Conservation (phyloP, 2,888 invertebrate species). For the Seira sanloemensis region DNA sequence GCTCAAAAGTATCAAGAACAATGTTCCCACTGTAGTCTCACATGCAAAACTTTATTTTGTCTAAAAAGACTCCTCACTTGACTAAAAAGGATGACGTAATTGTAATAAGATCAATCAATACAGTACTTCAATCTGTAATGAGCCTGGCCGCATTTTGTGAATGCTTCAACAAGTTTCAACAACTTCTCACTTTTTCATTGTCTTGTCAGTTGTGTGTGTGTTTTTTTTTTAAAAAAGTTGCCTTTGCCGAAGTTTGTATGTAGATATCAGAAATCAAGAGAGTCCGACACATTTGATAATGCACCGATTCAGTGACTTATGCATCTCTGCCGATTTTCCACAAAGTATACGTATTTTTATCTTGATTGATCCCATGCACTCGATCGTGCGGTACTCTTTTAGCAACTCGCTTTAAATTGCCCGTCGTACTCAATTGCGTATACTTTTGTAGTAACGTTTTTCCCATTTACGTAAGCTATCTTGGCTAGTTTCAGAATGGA, state of each 20-base stretch:
- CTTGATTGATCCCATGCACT: background rate
- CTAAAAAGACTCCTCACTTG: background rate
- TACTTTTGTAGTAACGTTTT: no score
- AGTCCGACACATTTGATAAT: no score
- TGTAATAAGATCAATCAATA: constrained; percentile 6
- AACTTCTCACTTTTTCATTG: constrained; percentile 14
- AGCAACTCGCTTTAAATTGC: no score
- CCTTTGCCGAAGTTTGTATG: background rate
- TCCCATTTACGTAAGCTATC: no score
- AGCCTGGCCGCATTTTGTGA: background rate
- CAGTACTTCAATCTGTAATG: background rate
- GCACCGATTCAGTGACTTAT: constrained; percentile 6
- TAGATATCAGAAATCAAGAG: no score
- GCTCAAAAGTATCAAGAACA: background rate
- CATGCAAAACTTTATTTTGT: background rate
- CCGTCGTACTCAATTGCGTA: no score
- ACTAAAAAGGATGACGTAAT: background rate
- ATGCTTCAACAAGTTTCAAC: constrained; percentile 16
- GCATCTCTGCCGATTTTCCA: background rate
- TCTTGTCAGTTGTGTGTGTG: constrained; percentile 10
- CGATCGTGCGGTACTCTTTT: background rate
- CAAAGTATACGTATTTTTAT: no score
- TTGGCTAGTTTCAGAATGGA: no score
- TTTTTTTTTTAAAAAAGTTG: background rate
- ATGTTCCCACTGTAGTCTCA: no score